phyloP scores from a whole-genome alignment of 2,113 vertebrate species.

The Capricornis sumatraensis region DNA sequence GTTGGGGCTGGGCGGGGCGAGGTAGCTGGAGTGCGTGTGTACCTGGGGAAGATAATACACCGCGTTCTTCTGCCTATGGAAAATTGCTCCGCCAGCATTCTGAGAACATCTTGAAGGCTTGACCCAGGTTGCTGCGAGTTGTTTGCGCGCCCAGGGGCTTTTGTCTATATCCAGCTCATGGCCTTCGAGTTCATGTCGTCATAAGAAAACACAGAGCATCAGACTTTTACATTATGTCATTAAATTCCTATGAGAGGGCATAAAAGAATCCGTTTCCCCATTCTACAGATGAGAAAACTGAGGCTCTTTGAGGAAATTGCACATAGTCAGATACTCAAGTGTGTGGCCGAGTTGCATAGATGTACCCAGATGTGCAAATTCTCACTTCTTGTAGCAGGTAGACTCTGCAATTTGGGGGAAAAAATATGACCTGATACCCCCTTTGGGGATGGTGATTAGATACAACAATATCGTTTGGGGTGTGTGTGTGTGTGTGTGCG shows the following conservation, averaged over 20 bases:
- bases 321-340: not conserved
- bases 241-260: not conserved
- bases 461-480: not conserved
- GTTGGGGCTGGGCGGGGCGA: not conserved
- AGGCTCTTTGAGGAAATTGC: not conserved
- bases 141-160: not conserved
- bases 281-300: slow-evolving; percentile 29
- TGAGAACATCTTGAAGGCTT: not conserved
- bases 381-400: not conserved
- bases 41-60: not conserved
- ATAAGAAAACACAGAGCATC: not conserved
- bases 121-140: not conserved
- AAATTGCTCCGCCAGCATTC: not conserved
- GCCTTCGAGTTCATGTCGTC: not conserved
- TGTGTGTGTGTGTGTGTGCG: too few species aligned
- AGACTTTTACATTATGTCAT: not conserved
- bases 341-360: not conserved
- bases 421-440: not conserved
- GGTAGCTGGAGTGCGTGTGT: not conserved
- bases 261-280: not conserved
- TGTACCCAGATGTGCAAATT: not conserved
- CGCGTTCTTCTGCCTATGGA: not conserved
- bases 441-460: not conserved
- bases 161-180: not conserved
- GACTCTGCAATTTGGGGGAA: not conserved